Evolutionary conservation across 2,113 vertebrate genomes (phyloP), one percentile per base, ranked within the genome.

Genomic region (Melospiza georgiana): DNA sequence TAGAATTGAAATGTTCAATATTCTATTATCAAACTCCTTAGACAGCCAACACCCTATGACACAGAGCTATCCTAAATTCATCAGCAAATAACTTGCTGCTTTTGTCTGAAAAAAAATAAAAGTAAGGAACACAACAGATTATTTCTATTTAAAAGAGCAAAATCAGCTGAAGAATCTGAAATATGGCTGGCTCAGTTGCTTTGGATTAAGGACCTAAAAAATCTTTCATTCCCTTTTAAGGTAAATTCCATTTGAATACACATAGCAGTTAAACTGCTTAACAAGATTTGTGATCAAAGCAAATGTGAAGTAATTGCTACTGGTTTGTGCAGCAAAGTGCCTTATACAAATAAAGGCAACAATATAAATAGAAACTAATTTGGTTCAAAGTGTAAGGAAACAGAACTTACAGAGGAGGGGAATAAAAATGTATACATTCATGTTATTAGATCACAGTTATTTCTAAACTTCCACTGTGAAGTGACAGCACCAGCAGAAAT

Each of bases 351-450:
- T 90, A 92, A 93, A 93, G 48, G 88, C 62, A 96, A 93, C 59
- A 86, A 75, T 95, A 94, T 96, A 90, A 97, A 78, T 61, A 95
- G 75, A 94, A 96, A 84, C 57, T 88, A 92, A 96, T 93, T 94
- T 91, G 59, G 79, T 78, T 86, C 61, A 72, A 96, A 95, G 89
- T 63, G 63, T 86, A 95, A 90, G 43, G 92, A 90, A 95, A 90
- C 51, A 95, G 74, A 95, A 35, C 63, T 90, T 79, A 91, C 3
- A 0, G 65, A 16, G 41, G 20, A 49, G 28, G 15, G 12, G 3
- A 81, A 90, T 94, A 84, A 93, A 90, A 89, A 73, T 74, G 39
- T 86, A 77, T 84, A 81, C 35, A 77, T 87, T 85, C 52, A n/a
- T 49, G 68, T 63, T 95, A 96, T 92, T 75, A 93, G 49, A 89